phyloP scores from a whole-genome alignment of 2,113 vertebrate species.

The Terrapene triunguis region DNA sequence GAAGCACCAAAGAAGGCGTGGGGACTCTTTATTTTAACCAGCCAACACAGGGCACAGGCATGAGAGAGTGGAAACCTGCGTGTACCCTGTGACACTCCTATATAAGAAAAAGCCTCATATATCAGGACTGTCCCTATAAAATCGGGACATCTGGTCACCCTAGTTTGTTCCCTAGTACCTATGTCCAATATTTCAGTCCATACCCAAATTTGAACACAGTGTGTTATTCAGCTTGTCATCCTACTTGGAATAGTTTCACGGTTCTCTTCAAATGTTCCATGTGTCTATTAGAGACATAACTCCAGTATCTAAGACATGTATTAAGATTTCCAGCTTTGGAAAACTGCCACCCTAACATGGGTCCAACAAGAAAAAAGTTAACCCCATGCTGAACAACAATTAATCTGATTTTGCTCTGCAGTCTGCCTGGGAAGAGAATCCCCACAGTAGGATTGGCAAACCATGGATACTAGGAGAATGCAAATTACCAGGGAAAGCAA shows the following conservation, averaged over 20 bases:
- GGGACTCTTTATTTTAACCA: too few relatives aligned
- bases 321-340: neutral
- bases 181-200: neutral
- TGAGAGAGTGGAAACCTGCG: too few relatives aligned
- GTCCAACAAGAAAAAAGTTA: neutral
- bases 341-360: neutral
- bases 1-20: too few relatives aligned
- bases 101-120: too few relatives aligned
- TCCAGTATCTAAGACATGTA: neutral
- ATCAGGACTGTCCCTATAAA: too few relatives aligned
- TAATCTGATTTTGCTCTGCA: neutral
- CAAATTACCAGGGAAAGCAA: accelerated
- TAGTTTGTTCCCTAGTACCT: constrained; percentile 13
- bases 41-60: too few relatives aligned
- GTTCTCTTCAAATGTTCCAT: neutral
- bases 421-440: neutral
- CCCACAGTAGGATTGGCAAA: neutral
- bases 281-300: neutral
- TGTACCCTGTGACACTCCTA: too few relatives aligned
- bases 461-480: neutral
- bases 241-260: neutral
- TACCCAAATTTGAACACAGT: neutral
- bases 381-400: neutral
- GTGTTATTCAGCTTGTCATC: neutral
- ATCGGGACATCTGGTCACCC: too few relatives aligned